Conservation (phyloP, 2,888 invertebrate species). For the Deilephila elpenor region DNA sequence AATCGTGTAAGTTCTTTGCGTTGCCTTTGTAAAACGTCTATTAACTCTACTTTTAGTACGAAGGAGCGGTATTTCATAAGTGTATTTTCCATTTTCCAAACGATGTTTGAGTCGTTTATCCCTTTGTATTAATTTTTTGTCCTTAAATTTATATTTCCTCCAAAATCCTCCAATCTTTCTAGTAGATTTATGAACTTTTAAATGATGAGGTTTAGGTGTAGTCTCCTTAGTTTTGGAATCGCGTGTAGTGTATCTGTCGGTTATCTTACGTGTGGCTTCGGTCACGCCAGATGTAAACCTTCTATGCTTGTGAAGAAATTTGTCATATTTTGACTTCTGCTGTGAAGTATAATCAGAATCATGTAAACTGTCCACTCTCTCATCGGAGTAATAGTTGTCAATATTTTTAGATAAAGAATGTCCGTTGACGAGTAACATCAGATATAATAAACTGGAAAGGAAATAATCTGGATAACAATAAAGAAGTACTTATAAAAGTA, state of each 20-base stretch:
- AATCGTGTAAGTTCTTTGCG: no score
- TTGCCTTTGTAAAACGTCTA: background rate
- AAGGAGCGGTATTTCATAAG: background rate
- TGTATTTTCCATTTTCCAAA: background rate
- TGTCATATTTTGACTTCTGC: slow-evolving; percentile 40
- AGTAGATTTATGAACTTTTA: slow-evolving; percentile 34
- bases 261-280: slow-evolving; percentile 22
- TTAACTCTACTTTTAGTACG: background rate
- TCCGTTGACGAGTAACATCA: slow-evolving; percentile 66
- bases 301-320: slow-evolving; percentile 40
- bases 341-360: slow-evolving; percentile 42
- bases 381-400: slow-evolving; percentile 48
- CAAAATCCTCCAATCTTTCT: slow-evolving; percentile 42
- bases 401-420: slow-evolving; percentile 73
- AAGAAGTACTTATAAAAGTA: background rate
- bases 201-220: slow-evolving; percentile 30
- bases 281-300: slow-evolving; percentile 34
- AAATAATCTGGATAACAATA: slow-evolving; percentile 22
- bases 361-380: slow-evolving; percentile 48
- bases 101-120: slow-evolving; percentile 31
- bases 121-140: slow-evolving; percentile 32
- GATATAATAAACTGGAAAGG: slow-evolving; percentile 72
- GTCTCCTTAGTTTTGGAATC: slow-evolving; percentile 14
- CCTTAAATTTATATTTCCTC: slow-evolving; percentile 46
- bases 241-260: slow-evolving; percentile 27